Evolutionary conservation across 2,888 invertebrate genomes (phyloP).

Genomic region (Stenolophus ochropezus): DNA sequence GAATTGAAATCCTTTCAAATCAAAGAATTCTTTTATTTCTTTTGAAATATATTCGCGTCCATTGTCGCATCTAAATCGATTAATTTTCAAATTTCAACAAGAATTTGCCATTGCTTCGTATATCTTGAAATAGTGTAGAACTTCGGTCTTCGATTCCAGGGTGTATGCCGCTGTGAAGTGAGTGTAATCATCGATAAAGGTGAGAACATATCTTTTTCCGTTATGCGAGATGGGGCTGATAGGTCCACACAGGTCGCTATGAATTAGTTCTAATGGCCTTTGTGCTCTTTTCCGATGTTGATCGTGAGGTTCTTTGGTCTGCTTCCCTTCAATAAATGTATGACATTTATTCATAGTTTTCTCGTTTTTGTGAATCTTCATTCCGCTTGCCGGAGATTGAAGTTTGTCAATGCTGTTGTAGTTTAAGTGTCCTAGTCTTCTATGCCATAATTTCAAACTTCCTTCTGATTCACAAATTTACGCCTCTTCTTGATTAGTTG

Average conservation of each 20-base stretch:
- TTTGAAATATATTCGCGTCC: no score
- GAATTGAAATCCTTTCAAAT: slow-evolving; percentile 63
- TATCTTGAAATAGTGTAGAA: slow-evolving; percentile 31
- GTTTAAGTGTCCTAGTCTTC: background rate
- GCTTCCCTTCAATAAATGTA: no score
- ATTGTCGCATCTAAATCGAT: slow-evolving; percentile 65
- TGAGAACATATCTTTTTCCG: slow-evolving; percentile 52
- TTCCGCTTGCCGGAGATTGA: background rate
- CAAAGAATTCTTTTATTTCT: slow-evolving; percentile 65
- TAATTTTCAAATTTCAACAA: slow-evolving; percentile 64
- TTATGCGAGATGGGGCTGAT: slow-evolving; percentile 63
- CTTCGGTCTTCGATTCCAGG: slow-evolving; percentile 62
- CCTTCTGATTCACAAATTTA: background rate
- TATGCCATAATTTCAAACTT: background rate
- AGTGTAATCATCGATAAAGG: slow-evolving; percentile 65
- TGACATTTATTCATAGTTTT: no score
- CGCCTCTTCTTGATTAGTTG: background rate
- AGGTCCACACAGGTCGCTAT: slow-evolving; percentile 63
- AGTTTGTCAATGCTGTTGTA: background rate
- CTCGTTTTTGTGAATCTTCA: slow-evolving; percentile 62
- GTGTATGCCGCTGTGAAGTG: slow-evolving; percentile 62
- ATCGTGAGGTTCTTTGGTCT: slow-evolving; percentile 58
- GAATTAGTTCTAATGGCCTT: slow-evolving; percentile 62
- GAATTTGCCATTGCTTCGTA: slow-evolving; percentile 62
- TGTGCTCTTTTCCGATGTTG: slow-evolving; percentile 56